Evolutionary conservation across 2,113 vertebrate species (phyloP).

Genomic region (Astur gentilis): DNA sequence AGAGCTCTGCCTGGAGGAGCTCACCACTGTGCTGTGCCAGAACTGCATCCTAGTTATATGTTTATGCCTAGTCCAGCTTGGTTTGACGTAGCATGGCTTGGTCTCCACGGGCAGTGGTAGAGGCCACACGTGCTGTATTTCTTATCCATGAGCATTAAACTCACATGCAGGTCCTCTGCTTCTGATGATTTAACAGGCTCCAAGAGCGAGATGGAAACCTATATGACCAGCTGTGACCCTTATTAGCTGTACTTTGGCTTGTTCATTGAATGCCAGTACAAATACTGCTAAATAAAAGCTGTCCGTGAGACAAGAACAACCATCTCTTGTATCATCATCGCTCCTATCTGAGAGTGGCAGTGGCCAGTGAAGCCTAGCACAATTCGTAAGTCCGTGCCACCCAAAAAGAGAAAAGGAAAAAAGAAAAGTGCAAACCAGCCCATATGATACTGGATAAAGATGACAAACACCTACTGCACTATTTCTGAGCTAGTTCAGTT

Average conservation of each 20-base stretch:
- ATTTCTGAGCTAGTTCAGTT: neutral
- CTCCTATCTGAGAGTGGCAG: neutral
- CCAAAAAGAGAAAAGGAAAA: neutral
- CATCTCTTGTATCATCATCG: neutral
- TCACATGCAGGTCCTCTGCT: neutral
- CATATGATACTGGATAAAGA: neutral
- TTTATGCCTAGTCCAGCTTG: neutral
- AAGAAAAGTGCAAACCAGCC: neutral
- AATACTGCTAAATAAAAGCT: neutral
- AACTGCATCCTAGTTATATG: neutral
- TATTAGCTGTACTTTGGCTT: neutral
- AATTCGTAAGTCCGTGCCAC: neutral
- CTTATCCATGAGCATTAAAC: neutral
- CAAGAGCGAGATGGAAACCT: neutral
- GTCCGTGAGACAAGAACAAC: neutral
- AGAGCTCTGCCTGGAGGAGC: neutral
- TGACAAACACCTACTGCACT: neutral
- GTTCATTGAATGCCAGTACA: neutral
- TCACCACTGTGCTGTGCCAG: neutral
- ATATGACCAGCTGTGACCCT: neutral
- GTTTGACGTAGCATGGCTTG: neutral
- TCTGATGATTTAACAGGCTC: neutral
- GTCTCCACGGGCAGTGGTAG: fast-evolving
- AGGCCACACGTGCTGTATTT: neutral
- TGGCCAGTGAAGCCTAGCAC: neutral